Base-by-base conservation (phyloP, 2,888 invertebrate genomes). In the Orthosia cruda region DNA sequence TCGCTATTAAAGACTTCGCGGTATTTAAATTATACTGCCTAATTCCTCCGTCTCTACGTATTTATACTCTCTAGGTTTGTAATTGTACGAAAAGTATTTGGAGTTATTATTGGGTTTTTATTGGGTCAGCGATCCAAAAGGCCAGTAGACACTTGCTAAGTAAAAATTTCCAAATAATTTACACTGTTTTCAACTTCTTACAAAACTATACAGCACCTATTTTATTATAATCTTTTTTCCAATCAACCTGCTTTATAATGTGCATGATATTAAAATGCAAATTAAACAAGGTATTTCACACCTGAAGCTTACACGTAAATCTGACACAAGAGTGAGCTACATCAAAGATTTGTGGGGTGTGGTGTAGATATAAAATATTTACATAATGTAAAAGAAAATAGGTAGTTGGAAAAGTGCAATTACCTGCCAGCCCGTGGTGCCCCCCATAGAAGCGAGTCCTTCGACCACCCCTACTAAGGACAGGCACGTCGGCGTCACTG, bases 391-490 rank as follows among this genome's bases (percentile, higher is more conserved):
- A 45, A 23, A 57, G 13, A 47, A 47, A 55, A 65, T 65, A 32
- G 3, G 20, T 57, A 47, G 18, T n/a, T 0, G 40, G 15, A 49
- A 32, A 20, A 47, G 26, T 47, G 66, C 49, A 77, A 71, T 90
- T 89, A 95, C 96, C 96, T 96, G 94, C 96, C 96, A 96, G 4
- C 92, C 93, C 0, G 90, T 83, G 5, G 91, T 89, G 7, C 90
- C 91, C 52, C 91, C 94, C 18, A 91, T 81, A 2, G 90, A 90
- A 5, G 97, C 97, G 70, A 98, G 96, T 12, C 97, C 97, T 93
- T 98, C 98, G 11, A 98, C 98, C 47, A 98, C 97, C 0, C 98
- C 98, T 7, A 98, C 97, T 23, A 99, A 95, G 3, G 98, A 97
- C 57, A 99, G 94, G 89, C 98, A 98, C 0, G 98, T 98, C 20